phyloP scores from a whole-genome alignment of 2,113 vertebrate genomes.

The Cinclus mexicanus region DNA sequence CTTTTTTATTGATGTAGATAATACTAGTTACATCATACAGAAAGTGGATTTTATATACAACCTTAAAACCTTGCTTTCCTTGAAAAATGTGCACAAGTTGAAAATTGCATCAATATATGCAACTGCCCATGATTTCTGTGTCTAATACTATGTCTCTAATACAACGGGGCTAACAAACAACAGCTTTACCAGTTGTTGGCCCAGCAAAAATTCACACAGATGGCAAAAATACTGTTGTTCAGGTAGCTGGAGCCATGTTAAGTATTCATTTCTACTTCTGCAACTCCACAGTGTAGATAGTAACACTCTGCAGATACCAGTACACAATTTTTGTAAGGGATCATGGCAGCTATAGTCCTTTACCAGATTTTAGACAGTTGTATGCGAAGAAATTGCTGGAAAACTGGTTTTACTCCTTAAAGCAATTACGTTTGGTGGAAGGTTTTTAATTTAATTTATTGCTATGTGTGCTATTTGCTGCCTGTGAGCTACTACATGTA shows the following conservation, averaged over 20 bases:
- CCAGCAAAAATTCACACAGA: not conserved
- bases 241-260: not conserved
- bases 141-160: not conserved
- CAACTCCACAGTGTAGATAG: rapidly evolving
- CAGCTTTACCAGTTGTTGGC: not conserved
- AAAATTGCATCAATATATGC: not conserved
- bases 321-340: not conserved
- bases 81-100: not conserved
- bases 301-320: not conserved
- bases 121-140: not conserved
- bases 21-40: not conserved
- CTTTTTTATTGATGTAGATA: not conserved
- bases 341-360: not conserved
- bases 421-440: not conserved
- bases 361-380: not conserved
- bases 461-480: not conserved
- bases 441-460: not conserved
- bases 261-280: not conserved
- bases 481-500: not conserved
- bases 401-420: not conserved
- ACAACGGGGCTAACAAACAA: not conserved
- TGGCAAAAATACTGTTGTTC: not conserved
- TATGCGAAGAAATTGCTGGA: not conserved
- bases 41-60: not conserved
- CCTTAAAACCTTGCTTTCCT: not conserved